Percentiles rank a stretch among this genome's conserved stretches.
Conservation (phyloP, 2,888 invertebrate genomes). For the Coecobrya sp. region DNA sequence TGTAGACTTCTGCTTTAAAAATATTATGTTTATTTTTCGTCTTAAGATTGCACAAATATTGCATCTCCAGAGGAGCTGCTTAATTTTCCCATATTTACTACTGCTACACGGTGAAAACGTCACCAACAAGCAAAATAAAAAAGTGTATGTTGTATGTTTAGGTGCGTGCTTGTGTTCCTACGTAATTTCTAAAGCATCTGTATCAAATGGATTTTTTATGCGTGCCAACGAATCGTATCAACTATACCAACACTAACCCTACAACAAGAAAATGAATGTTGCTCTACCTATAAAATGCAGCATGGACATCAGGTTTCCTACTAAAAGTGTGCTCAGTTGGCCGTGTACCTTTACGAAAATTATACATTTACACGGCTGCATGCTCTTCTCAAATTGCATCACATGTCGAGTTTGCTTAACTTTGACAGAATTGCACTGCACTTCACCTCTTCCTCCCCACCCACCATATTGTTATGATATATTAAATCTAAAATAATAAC, state of each 20-base stretch:
- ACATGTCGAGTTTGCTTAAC: conserved; percentile 58
- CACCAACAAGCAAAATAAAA: neutral
- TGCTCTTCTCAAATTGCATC: conserved; percentile 2
- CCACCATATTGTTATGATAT: neutral
- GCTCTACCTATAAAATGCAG: conserved; percentile 2
- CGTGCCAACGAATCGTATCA: conserved; percentile 51
- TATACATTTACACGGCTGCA: conserved; percentile 22
- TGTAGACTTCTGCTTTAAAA: conserved; percentile 46
- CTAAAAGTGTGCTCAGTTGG: neutral
- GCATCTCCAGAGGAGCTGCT: conserved; percentile 68
- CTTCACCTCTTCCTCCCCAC: conserved; percentile 62
- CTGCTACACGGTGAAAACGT: conserved; percentile 28
- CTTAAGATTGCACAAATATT: conserved; percentile 71
- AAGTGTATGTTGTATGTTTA: neutral
- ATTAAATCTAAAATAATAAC: too few species aligned
- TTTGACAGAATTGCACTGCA: conserved; percentile 59
- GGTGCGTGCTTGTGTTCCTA: neutral
- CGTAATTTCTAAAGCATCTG: conserved; percentile 67
- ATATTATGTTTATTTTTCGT: conserved; percentile 52
- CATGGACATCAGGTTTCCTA: neutral
- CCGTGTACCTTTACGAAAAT: neutral
- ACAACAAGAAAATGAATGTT: neutral
- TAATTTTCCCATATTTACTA: conserved; percentile 18
- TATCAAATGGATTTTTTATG: conserved; percentile 80
- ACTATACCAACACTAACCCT: neutral